These are phyloP conservation scores for Macrotis lagotis DNA, from an alignment of 2,113 vertebrate genomes.

Conservation along the genomic window DNA sequence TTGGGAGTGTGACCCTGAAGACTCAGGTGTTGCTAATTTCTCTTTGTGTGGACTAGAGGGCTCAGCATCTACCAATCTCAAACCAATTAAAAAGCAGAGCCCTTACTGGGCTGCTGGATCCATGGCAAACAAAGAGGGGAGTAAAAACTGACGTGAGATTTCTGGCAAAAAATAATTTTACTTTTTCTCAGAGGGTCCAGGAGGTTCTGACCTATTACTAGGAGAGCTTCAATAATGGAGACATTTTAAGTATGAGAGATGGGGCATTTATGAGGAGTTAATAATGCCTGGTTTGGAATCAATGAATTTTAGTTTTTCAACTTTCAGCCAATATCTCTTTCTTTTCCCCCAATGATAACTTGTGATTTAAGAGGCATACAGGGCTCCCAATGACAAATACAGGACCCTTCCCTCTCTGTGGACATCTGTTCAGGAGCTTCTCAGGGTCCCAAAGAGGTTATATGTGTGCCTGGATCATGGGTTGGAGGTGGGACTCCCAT, in stretches of 20 bases:
- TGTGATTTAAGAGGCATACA: background rate
- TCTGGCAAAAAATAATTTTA: background rate
- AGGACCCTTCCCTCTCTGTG: background rate
- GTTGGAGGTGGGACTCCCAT: background rate
- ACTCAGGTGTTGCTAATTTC: background rate
- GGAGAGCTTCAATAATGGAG: background rate
- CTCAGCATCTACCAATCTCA: constrained; percentile 14
- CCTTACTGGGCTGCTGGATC: background rate
- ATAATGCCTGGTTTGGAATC: background rate
- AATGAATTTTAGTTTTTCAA: background rate
- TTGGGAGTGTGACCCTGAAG: background rate
- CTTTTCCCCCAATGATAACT: background rate
- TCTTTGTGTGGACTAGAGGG: background rate
- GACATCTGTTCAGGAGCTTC: background rate
- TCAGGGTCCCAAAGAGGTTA: background rate
- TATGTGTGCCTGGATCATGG: background rate
- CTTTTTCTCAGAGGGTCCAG: background rate
- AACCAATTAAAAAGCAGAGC: background rate
- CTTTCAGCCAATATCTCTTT: background rate
- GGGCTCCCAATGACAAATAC: background rate
- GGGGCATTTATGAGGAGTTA: background rate
- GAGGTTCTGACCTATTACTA: fast-evolving
- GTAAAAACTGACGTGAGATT: background rate
- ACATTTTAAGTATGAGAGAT: background rate
- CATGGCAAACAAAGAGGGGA: constrained; percentile 31